Evolutionary conservation across 2,797 vertebrate genomes (phyloP).

Genomic region (Rhinichthys osculus): DNA sequence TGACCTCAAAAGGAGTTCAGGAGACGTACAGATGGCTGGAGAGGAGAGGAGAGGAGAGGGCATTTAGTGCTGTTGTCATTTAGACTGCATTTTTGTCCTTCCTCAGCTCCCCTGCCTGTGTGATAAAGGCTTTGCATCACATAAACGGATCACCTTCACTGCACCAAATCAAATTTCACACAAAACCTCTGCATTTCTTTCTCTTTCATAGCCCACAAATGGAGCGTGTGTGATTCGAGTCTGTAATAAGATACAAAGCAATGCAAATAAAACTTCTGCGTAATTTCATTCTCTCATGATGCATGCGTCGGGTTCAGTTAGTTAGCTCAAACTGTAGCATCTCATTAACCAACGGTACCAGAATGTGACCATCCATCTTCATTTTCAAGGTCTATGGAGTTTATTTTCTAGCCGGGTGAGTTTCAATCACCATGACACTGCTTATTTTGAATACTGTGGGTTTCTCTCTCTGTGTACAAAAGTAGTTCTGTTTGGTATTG

Average conservation of each 20-base stretch:
- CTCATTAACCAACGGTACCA: conserved; percentile 12
- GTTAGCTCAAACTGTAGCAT: background rate
- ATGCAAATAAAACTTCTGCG: conserved; percentile 21
- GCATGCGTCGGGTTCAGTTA: conserved; percentile 18
- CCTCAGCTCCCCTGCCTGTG: background rate
- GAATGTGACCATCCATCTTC: conserved; percentile 35
- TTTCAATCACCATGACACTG: conserved; percentile 1
- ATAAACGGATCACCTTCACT: conserved; percentile 43
- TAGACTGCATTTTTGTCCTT: conserved; percentile 41
- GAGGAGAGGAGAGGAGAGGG: conserved; percentile 5
- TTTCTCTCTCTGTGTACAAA: background rate
- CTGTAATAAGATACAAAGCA: conserved; percentile 30
- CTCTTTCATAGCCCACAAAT: conserved; percentile 18
- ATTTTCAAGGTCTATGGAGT: conserved; percentile 28
- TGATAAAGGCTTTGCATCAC: conserved; percentile 43
- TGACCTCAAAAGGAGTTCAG: conserved; percentile 49
- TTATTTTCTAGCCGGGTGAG: conserved; percentile 33
- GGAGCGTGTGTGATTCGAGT: background rate
- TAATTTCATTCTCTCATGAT: conserved; percentile 11
- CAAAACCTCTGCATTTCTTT: conserved; percentile 40
- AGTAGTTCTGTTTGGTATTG: background rate
- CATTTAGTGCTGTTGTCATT: conserved; percentile 46
- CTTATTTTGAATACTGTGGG: conserved; percentile 1
- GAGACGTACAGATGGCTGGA: conserved; percentile 37
- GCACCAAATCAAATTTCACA: conserved; percentile 51